These are phyloP conservation scores for Rhyacophila brunnea DNA, from an alignment of 1,140 invertebrate species.

Conservation along the genomic window DNA sequence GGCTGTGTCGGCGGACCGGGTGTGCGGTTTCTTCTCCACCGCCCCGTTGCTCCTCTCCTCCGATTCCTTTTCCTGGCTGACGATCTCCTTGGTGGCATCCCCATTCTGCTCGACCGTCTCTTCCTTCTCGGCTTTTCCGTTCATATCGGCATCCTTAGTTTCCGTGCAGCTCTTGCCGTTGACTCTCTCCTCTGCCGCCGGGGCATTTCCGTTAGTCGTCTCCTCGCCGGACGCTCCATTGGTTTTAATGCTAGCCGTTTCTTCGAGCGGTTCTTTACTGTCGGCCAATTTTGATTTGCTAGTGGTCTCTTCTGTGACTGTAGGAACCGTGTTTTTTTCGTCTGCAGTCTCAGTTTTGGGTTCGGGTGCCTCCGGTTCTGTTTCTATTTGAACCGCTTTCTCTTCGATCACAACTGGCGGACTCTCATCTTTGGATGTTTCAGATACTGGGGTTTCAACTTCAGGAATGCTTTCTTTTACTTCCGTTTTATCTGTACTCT, in stretches of 20 bases:
- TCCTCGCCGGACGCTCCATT: no score
- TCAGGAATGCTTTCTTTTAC: conserved; percentile 1
- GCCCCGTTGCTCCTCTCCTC: no score
- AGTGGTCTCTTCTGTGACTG: conserved; percentile 5
- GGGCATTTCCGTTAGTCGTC: neutral
- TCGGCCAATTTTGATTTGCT: no score
- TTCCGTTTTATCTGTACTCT: neutral
- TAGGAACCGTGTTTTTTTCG: conserved; percentile 3
- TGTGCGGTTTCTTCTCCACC: no score
- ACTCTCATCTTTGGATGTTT: no score
- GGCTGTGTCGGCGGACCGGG: no score
- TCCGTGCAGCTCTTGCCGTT: conserved; percentile 15
- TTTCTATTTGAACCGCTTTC: no score
- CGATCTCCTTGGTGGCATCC: conserved; percentile 6
- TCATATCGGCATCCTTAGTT: conserved; percentile 5
- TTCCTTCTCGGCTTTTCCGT: conserved; percentile 5
- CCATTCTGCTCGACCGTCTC: conserved; percentile 17
- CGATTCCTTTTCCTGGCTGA: conserved; percentile 17
- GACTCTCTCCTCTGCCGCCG: conserved; percentile 5
- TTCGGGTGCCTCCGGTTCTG: no score
- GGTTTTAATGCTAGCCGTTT: neutral
- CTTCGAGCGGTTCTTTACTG: conserved; percentile 3
- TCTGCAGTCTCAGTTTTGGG: no score
- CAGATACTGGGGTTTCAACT: no score
- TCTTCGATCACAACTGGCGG: no score